Evolutionary conservation across 2,797 vertebrate species (phyloP).

Genomic region (Euphonia xanthogaster): DNA sequence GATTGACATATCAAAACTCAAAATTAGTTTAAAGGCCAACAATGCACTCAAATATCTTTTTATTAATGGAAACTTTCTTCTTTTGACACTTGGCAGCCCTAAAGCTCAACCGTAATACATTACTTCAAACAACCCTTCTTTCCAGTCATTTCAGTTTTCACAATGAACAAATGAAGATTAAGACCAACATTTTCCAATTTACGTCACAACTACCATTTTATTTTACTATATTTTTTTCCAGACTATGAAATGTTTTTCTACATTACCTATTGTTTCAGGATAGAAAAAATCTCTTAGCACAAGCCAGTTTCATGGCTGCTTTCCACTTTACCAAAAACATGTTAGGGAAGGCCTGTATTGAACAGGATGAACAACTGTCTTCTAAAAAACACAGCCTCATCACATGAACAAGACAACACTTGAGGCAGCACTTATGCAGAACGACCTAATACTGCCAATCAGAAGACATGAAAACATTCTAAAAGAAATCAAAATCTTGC

Average conservation of each 20-base stretch:
- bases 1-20: neutral
- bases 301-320: neutral
- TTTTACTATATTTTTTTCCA: neutral
- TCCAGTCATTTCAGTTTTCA: neutral
- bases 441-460: neutral
- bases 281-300: neutral
- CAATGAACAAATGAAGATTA: neutral
- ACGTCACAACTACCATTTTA: neutral
- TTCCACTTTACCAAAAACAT: neutral
- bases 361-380: neutral
- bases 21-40: neutral
- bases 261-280: neutral
- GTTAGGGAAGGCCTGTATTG: neutral
- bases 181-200: neutral
- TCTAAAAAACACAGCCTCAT: neutral
- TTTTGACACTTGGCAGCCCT: neutral
- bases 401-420: accelerated
- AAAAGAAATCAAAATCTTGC: neutral
- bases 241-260: neutral
- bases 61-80: neutral
- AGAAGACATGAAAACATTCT: neutral
- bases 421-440: neutral
- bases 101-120: neutral
- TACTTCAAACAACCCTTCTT: neutral
- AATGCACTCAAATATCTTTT: neutral